Conservation (phyloP, 37 sponge, comb jelly and placozoan genomes). For the Beroe forskalii region DNA sequence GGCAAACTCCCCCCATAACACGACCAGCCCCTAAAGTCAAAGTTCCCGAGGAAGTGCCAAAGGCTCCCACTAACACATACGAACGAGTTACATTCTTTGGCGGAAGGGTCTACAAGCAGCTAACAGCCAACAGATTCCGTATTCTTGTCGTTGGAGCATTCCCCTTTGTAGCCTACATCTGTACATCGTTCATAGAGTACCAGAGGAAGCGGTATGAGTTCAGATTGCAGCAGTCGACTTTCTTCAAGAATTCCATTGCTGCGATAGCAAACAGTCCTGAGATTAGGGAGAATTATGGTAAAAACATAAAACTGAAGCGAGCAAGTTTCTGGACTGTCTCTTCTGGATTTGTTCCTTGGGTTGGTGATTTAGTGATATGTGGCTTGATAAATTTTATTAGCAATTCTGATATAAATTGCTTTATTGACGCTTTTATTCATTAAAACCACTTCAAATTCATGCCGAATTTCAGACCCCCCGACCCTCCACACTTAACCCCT, state of each 20-base stretch:
- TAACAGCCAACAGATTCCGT: background rate
- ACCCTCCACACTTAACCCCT: background rate
- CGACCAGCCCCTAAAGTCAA: background rate
- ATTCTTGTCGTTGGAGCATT: background rate
- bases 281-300: background rate
- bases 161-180: background rate
- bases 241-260: background rate
- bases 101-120: background rate
- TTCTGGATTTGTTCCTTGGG: constrained; percentile 53
- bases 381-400: no score
- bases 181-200: background rate
- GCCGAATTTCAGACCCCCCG: background rate
- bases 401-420: no score
- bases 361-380: background rate
- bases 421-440: no score
- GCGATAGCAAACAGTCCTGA: background rate
- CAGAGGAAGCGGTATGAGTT: background rate
- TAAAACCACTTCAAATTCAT: no score
- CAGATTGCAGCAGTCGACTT: background rate
- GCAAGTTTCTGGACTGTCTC: background rate
- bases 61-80: background rate
- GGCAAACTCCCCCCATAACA: no score
- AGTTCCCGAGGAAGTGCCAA: background rate
- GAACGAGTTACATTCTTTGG: background rate
- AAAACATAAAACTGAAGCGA: background rate